These are phyloP conservation scores for Lasioglossum figueresi DNA, from an alignment of 2,888 invertebrate species.

Conservation along the genomic window DNA sequence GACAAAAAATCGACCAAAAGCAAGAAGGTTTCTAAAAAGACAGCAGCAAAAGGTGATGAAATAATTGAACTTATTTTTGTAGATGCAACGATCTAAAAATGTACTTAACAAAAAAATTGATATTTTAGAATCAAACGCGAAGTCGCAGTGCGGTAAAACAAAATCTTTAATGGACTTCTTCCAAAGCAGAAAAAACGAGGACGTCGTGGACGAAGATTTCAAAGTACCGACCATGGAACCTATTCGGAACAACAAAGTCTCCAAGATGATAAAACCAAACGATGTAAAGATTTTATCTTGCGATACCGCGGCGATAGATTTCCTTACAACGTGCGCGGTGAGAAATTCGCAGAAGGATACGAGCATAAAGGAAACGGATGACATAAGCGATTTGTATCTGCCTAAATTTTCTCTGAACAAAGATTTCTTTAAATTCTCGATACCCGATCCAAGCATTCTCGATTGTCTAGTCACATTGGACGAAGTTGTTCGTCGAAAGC, in stretches of 20 bases:
- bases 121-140: conserved; percentile 24
- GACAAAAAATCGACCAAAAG: conserved; percentile 48
- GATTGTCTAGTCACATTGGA: conserved; percentile 64
- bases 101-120: neutral
- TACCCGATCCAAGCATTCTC: conserved; percentile 70
- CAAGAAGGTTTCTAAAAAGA: conserved; percentile 13
- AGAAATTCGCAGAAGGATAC: conserved; percentile 72
- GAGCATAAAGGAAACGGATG: neutral
- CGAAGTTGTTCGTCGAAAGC: neutral
- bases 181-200: neutral
- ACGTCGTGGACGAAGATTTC: conserved; percentile 61
- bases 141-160: conserved; percentile 24
- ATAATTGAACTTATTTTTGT: neutral
- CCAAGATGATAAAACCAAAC: conserved; percentile 53
- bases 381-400: conserved; percentile 61
- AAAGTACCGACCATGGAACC: neutral
- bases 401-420: conserved; percentile 44
- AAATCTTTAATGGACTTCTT: conserved; percentile 66
- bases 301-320: conserved; percentile 77
- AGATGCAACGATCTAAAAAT: neutral
- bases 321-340: conserved; percentile 78
- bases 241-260: neutral
- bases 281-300: conserved; percentile 76
- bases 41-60: conserved; percentile 14
- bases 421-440: conserved; percentile 65